Base-by-base conservation (phyloP, 2,113 vertebrate genomes). In the Passer domesticus region DNA sequence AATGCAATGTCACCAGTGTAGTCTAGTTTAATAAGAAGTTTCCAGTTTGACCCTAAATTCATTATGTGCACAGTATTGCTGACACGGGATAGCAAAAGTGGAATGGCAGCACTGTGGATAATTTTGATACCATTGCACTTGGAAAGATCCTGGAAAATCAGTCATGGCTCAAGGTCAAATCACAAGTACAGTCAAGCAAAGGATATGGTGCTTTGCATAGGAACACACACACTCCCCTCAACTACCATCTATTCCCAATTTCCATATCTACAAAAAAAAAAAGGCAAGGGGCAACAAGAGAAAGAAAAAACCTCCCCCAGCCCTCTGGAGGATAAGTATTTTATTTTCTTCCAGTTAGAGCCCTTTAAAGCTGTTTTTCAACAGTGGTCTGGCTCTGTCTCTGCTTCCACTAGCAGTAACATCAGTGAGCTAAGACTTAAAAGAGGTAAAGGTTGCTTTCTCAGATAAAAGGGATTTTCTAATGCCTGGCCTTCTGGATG, bases 401-500 rank as follows among this genome's bases (percentile, higher is more conserved):
- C 63, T n/a, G 13, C 64, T 78, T 85, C 55, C 27, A 56, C 30
- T 23, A 46, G 19, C 50, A 66, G 24, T n/a, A 87, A 92, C 47
- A 80, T 66, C 76, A 66, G 58, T 43, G 30, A 96, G 79, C 59
- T 85, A 91, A 81, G 55, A 60, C 37, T 60, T 80, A 53, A 2
- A 87, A 87, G 73, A 86, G 67, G 50, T 8, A 15, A 93, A 87
- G 62, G 69, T 41, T 79, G 49, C 23, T 83, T 89, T 77, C 84
- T 58, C 2, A 2, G 58, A 83, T 90, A 80, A 91, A 90, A 91
- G 49, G 44, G 86, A 94, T 90, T 93, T 94, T 91, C 64, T 94
- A 75, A 90, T 62, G 46, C 22, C 11, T 58, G 68, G 44, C 44
- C 53, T 92, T 78, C 73, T 80, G 67, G 58, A 53, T 20, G 11